A percentile compares a stretch with the other conserved stretches of the same genome.
Evolutionary conservation across 2,797 vertebrate genomes (phyloP).

Genomic region (Pangasius larnaudii): DNA sequence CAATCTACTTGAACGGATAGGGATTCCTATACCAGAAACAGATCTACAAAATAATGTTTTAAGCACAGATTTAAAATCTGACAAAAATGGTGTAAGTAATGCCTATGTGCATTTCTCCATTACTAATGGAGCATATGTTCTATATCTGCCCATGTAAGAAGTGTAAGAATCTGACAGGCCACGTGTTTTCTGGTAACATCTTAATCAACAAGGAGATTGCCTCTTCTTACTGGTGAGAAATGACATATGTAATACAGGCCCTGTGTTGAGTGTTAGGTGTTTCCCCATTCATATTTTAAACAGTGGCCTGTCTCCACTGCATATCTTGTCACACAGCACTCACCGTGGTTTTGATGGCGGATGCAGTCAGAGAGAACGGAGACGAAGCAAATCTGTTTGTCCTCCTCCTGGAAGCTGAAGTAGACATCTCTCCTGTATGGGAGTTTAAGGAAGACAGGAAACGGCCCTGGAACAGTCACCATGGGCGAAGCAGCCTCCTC

Average conservation of each 20-base stretch:
- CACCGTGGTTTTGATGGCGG: conserved; percentile 84
- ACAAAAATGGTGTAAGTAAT: neutral
- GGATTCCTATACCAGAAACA: neutral
- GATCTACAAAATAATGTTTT: neutral
- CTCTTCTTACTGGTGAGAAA: neutral
- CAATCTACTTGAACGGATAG: too few relatives aligned
- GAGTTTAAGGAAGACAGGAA: conserved; percentile 85
- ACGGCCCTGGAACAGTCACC: conserved; percentile 72
- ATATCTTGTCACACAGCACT: neutral
- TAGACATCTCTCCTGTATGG: conserved; percentile 80
- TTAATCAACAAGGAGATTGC: neutral
- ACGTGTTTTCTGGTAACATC: neutral
- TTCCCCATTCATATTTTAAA: neutral
- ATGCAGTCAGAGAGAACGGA: conserved; percentile 82
- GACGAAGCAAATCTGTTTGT: conserved; percentile 75
- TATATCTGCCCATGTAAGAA: neutral
- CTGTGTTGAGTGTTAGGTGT: neutral
- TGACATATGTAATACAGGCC: neutral
- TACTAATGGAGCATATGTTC: neutral
- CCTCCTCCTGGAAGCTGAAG: conserved; percentile 81
- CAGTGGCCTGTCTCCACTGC: neutral
- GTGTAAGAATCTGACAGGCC: neutral
- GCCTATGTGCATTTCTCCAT: neutral
- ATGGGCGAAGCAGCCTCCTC: conserved; percentile 75
- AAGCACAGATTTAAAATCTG: neutral